Conservation (phyloP, 2,888 invertebrate species). For the Ormyrus pomaceus region DNA sequence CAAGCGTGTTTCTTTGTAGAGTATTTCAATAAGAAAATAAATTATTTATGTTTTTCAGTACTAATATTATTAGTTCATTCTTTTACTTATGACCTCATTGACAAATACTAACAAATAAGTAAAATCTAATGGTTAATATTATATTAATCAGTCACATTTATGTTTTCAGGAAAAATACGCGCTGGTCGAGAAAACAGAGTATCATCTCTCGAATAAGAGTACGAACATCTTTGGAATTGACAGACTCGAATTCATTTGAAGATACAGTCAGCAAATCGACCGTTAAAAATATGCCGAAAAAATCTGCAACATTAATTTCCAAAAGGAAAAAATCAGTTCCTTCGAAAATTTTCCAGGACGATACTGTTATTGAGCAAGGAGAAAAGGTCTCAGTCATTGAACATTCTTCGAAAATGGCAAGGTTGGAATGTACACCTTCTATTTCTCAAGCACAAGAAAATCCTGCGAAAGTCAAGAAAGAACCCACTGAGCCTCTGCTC, state of each 20-base stretch:
- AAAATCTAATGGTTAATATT: not conserved
- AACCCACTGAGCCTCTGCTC: constrained; percentile 7
- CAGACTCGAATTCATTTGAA: not conserved
- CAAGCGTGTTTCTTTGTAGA: not conserved
- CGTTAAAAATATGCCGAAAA: not conserved
- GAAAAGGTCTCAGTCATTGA: not conserved
- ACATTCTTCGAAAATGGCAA: not conserved
- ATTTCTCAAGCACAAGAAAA: not conserved
- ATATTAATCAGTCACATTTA: constrained; percentile 40
- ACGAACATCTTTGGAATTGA: constrained; percentile 18
- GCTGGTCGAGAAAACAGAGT: constrained; percentile 25
- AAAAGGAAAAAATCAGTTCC: constrained; percentile 16
- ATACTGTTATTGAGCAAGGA: not conserved
- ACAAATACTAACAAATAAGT: constrained; percentile 10
- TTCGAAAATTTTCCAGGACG: not conserved
- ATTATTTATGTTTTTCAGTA: constrained; percentile 15
- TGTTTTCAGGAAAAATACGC: constrained; percentile 51
- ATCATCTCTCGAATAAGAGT: constrained; percentile 41
- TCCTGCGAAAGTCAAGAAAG: not conserved
- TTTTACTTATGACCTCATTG: constrained; percentile 6
- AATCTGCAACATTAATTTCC: not conserved
- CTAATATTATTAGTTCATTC: constrained; percentile 22
- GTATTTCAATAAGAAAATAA: constrained; percentile 32
- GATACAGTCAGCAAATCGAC: not conserved
- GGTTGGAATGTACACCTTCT: not conserved